phyloP scores from a whole-genome alignment of 2,797 vertebrate species.

The Silurus lanzhouensis region DNA sequence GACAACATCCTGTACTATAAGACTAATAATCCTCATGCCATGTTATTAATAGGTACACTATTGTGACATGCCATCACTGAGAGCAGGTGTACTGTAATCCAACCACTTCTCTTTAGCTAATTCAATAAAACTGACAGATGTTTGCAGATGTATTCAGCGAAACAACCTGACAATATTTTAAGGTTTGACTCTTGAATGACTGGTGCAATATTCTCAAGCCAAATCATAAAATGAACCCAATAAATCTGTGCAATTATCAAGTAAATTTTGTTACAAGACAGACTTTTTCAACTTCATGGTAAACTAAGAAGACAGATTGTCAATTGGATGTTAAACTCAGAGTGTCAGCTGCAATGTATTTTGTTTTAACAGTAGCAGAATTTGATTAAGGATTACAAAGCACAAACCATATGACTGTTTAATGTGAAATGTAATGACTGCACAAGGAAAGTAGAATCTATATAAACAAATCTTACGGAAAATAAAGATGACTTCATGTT shows the following conservation, averaged over 20 bases:
- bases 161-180: background rate
- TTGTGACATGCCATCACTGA: background rate
- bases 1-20: background rate
- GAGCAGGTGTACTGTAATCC: background rate
- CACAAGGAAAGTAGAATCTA: background rate
- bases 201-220: background rate
- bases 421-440: background rate
- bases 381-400: background rate
- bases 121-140: background rate
- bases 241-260: background rate
- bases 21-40: background rate
- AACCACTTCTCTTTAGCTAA: background rate
- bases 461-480: background rate
- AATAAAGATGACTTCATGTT: background rate
- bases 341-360: background rate
- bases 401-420: background rate
- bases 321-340: background rate
- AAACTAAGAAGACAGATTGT: background rate
- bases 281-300: background rate
- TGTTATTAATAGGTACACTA: background rate
- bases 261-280: background rate
- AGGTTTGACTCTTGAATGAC: slow-evolving; percentile 1
- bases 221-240: background rate
- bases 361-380: too few species aligned
- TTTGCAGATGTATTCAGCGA: background rate